These are phyloP conservation scores for Oplegnathus fasciatus DNA, from an alignment of 2,113 vertebrate species.

Conservation along the genomic window DNA sequence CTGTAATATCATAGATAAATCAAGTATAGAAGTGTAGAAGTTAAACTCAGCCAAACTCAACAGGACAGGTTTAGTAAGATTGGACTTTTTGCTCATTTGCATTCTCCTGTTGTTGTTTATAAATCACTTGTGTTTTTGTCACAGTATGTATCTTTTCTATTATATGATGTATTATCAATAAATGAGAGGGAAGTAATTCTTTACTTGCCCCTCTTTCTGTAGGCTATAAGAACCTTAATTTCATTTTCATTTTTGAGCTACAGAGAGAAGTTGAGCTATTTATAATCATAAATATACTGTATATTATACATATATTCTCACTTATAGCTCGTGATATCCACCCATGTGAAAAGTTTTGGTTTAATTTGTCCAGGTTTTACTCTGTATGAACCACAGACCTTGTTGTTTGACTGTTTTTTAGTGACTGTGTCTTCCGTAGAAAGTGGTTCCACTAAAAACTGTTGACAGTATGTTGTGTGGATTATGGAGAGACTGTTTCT, in stretches of 20 bases:
- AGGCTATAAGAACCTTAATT: neutral
- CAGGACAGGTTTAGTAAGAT: neutral
- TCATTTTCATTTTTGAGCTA: neutral
- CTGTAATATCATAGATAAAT: constrained; percentile 46
- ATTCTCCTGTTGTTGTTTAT: constrained; percentile 2
- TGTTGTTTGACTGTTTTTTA: too few species aligned
- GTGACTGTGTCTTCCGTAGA: too few species aligned
- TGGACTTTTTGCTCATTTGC: neutral
- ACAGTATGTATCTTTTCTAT: constrained; percentile 2
- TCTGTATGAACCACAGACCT: neutral
- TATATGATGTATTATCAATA: neutral
- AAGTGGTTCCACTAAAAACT: too few species aligned
- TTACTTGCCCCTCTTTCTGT: neutral
- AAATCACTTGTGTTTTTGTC: constrained; percentile 30
- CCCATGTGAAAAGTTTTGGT: neutral
- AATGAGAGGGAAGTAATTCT: neutral
- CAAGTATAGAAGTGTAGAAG: constrained; percentile 12
- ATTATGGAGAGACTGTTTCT: too few species aligned
- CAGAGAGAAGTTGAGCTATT: neutral
- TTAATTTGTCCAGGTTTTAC: neutral
- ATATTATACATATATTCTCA: neutral
- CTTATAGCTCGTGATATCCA: neutral
- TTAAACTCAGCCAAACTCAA: constrained; percentile 3
- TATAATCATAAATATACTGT: neutral
- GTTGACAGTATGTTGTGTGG: too few species aligned